Percentiles rank a stretch among this genome's conserved stretches.
Evolutionary conservation across 2,888 invertebrate genomes (phyloP).

Genomic region (Lepidochrysops patricia): DNA sequence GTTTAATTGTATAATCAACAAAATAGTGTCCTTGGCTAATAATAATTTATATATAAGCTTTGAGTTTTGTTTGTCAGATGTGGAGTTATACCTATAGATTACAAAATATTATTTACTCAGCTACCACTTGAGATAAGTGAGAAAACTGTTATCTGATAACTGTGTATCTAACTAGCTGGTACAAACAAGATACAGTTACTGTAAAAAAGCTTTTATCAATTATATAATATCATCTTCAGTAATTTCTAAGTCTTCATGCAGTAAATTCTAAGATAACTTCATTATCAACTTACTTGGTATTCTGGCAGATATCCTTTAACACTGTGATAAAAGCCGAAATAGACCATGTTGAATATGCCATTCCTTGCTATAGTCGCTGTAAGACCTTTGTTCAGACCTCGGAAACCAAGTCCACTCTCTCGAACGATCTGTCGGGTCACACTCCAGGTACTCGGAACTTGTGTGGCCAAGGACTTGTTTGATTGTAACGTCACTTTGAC

Average conservation of each 20-base stretch:
- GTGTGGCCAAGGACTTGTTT: constrained; percentile 77
- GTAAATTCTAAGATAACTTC: neutral
- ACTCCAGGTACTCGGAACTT: constrained; percentile 83
- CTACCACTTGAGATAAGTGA: neutral
- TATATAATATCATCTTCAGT: too few relatives aligned
- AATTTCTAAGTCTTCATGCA: too few relatives aligned
- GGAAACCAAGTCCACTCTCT: constrained; percentile 83
- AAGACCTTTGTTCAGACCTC: constrained; percentile 90
- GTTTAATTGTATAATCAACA: too few relatives aligned
- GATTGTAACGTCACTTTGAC: constrained; percentile 93
- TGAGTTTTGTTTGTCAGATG: neutral
- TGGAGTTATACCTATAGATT: neutral
- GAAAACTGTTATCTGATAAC: neutral
- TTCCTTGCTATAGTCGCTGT: constrained; percentile 92
- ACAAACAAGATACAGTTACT: neutral
- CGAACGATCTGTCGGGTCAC: constrained; percentile 87
- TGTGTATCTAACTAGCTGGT: neutral
- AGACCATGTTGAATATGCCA: constrained; percentile 93
- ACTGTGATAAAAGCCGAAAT: constrained; percentile 96
- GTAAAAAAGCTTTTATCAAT: too few relatives aligned
- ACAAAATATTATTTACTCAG: neutral
- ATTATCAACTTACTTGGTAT: constrained; percentile 63
- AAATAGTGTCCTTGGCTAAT: too few relatives aligned
- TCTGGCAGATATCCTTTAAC: constrained; percentile 84
- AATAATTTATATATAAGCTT: neutral